A percentile compares a stretch with the other conserved stretches of the same genome.
phyloP scores from a whole-genome alignment of 30 jellyfish, hydroid and myxozoan genomes.

The Phacellophora camtschatica region DNA sequence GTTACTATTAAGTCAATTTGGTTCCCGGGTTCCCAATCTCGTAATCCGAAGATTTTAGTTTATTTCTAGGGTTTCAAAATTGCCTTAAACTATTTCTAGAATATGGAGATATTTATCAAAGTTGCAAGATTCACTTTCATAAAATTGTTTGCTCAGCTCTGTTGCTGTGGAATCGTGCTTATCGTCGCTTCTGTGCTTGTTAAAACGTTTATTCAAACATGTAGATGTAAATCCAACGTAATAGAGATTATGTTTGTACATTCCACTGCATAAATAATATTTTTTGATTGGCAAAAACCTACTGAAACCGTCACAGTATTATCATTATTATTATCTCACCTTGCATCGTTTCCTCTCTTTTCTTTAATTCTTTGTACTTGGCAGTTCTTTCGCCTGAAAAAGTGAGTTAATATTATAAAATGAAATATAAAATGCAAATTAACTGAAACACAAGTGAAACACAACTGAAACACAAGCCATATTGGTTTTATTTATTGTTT shows the following conservation, averaged over 20 bases:
- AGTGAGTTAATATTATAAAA: not conserved
- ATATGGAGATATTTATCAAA: too few species aligned
- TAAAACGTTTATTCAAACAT: not conserved
- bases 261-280: too few species aligned
- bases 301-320: too few species aligned
- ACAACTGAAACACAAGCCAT: too few species aligned
- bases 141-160: not conserved
- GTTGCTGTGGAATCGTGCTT: not conserved
- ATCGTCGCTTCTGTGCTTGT: not conserved
- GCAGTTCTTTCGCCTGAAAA: slow-evolving; percentile 91
- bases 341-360: slow-evolving; percentile 96
- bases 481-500: too few species aligned
- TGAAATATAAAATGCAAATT: too few species aligned
- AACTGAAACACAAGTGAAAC: too few species aligned
- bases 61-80: not conserved
- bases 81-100: too few species aligned
- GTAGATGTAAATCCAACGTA: too few species aligned
- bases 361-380: slow-evolving; percentile 86
- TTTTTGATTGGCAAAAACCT: too few species aligned
- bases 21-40: not conserved
- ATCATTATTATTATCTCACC: too few species aligned
- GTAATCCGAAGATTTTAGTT: not conserved
- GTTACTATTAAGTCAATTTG: not conserved
- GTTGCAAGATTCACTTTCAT: not conserved
- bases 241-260: too few species aligned